These are phyloP conservation scores for Tigriopus californicus DNA, from an alignment of 2,888 invertebrate genomes.

Conservation along the genomic window DNA sequence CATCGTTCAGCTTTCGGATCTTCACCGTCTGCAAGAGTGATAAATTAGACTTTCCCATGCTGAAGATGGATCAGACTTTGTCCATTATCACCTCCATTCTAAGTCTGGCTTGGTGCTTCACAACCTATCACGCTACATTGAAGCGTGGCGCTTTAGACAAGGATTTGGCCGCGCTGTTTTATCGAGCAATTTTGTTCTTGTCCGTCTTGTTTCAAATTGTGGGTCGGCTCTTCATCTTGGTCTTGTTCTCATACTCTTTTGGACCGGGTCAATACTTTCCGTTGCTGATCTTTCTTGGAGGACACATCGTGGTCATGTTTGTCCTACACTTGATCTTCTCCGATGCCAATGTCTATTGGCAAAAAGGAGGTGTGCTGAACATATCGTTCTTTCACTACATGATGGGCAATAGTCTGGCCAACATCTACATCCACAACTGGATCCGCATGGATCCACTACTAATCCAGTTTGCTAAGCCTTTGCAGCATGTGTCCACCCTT, in stretches of 20 bases:
- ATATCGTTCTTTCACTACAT: constrained; percentile 12
- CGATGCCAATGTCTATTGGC: constrained; percentile 13
- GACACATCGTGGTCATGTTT: constrained; percentile 10
- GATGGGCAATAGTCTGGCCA: constrained; percentile 14
- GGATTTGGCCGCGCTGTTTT: constrained; percentile 12
- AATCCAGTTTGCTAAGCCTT: constrained; percentile 3
- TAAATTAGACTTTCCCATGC: constrained; percentile 4
- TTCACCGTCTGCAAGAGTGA: constrained; percentile 10
- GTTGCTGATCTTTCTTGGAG: constrained; percentile 8
- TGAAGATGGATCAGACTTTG: constrained; percentile 11
- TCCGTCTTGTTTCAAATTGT: constrained; percentile 12
- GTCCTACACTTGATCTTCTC: constrained; percentile 13
- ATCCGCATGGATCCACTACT: constrained; percentile 14
- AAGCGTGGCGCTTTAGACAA: constrained; percentile 13
- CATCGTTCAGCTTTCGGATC: background rate
- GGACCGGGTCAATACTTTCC: constrained; percentile 11
- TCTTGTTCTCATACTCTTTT: constrained; percentile 12
- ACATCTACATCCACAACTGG: constrained; percentile 14
- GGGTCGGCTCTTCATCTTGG: constrained; percentile 9
- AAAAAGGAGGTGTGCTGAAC: constrained; percentile 11
- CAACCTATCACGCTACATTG: constrained; percentile 8
- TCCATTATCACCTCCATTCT: constrained; percentile 15
- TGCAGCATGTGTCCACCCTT: constrained; percentile 12
- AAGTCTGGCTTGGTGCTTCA: constrained; percentile 13
- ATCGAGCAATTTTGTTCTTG: constrained; percentile 9